phyloP scores from a whole-genome alignment of 2,113 vertebrate species.

The Pomatorhinus ruficollis region DNA sequence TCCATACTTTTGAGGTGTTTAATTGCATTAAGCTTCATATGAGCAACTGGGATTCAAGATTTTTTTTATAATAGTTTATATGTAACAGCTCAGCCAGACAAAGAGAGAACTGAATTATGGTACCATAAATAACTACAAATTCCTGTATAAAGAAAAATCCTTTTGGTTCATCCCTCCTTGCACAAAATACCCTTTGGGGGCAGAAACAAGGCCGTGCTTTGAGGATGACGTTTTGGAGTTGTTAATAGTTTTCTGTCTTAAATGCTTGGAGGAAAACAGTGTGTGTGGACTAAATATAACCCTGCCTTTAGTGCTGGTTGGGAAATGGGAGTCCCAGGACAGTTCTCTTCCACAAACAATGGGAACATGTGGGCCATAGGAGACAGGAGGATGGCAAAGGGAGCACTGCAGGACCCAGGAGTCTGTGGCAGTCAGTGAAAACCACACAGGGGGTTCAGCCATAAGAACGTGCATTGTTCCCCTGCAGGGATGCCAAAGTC shows the following conservation, averaged over 20 bases:
- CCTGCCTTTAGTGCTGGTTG: neutral
- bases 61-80: neutral
- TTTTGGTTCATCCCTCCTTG: neutral
- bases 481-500: neutral
- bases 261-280: neutral
- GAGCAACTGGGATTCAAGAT: neutral
- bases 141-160: neutral
- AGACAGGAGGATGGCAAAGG: neutral
- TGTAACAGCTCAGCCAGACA: neutral
- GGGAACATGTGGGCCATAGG: neutral
- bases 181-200: neutral
- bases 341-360: neutral
- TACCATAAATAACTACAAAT: neutral
- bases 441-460: neutral
- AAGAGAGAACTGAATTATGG: neutral
- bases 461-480: neutral
- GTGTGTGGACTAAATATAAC: constrained; percentile 22
- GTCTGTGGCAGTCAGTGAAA: neutral
- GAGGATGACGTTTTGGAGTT: neutral
- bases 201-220: neutral
- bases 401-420: neutral
- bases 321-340: constrained; percentile 6
- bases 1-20: neutral
- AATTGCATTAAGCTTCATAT: constrained; percentile 2
- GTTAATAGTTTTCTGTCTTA: neutral